Conservation (phyloP, 2,113 vertebrate genomes). For the Engraulis encrasicolus region DNA sequence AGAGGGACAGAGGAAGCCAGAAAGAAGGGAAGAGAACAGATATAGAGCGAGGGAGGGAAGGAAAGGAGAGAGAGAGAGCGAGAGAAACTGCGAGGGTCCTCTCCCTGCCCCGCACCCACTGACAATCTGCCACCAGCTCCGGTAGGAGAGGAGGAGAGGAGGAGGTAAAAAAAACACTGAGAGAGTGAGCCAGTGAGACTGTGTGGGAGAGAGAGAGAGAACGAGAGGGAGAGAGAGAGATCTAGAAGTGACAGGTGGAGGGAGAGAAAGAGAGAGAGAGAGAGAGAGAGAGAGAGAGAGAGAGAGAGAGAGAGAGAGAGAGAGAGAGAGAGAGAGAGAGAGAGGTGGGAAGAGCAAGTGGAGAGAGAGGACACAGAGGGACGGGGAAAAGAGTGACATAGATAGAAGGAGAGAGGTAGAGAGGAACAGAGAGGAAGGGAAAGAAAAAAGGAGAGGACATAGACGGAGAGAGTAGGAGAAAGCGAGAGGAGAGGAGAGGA, state of each 20-base stretch:
- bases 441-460: slow-evolving; percentile 4
- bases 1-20: background rate
- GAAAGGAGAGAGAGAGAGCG: background rate
- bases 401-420: too few species aligned
- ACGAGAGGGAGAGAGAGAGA: slow-evolving; percentile 47
- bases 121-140: slow-evolving; percentile 10
- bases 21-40: background rate
- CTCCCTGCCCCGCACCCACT: slow-evolving; percentile 5
- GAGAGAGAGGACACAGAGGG: slow-evolving; percentile 51
- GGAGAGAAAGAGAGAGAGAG: slow-evolving; percentile 27
- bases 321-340: background rate
- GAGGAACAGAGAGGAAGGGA: slow-evolving; percentile 28
- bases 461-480: background rate
- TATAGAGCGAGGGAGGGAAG: background rate
- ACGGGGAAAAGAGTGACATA: slow-evolving; percentile 53
- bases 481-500: background rate
- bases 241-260: too few species aligned
- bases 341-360: slow-evolving; percentile 19
- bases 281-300: slow-evolving; percentile 38
- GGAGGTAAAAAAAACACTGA: background rate
- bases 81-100: background rate
- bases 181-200: slow-evolving; percentile 33
- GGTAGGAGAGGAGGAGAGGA: background rate
- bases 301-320: slow-evolving; percentile 24
- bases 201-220: slow-evolving; percentile 50